Conservation (phyloP, 2,888 invertebrate genomes). For the Eucera pruinosa region DNA sequence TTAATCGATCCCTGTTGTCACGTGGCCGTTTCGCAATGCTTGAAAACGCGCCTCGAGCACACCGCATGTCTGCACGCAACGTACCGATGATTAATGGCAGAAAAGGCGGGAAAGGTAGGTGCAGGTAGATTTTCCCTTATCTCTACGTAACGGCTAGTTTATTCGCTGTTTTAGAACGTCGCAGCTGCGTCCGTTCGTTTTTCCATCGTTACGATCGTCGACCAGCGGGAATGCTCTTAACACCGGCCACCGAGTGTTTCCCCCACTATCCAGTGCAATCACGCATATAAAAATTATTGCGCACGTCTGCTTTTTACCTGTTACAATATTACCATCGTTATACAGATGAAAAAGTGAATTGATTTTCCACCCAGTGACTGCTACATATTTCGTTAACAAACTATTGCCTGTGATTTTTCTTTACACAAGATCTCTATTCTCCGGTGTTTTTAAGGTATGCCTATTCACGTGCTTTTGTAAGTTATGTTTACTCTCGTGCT, state of each 20-base stretch:
- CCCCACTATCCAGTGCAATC: constrained; percentile 2
- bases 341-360: not conserved
- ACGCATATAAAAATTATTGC: constrained; percentile 53
- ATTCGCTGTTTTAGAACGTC: constrained; percentile 29
- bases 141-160: constrained; percentile 32
- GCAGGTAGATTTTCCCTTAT: constrained; percentile 63
- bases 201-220: constrained; percentile 36
- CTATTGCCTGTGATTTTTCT: not conserved
- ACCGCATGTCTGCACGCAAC: constrained; percentile 55
- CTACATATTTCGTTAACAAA: not conserved
- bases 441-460: no score
- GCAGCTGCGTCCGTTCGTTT: constrained; percentile 45
- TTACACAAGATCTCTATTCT: no score
- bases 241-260: constrained; percentile 1
- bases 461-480: no score
- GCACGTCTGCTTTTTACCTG: not conserved
- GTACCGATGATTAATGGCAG: constrained; percentile 63
- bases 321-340: constrained; percentile 33
- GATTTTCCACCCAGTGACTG: constrained; percentile 20
- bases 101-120: constrained; percentile 63
- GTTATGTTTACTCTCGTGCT: no score
- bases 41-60: constrained; percentile 61
- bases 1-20: constrained; percentile 68
- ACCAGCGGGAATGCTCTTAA: constrained; percentile 27
- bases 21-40: constrained; percentile 64